Evolutionary conservation across 2,888 invertebrate species (phyloP).

Genomic region (Acanthosoma haemorrhoidale): DNA sequence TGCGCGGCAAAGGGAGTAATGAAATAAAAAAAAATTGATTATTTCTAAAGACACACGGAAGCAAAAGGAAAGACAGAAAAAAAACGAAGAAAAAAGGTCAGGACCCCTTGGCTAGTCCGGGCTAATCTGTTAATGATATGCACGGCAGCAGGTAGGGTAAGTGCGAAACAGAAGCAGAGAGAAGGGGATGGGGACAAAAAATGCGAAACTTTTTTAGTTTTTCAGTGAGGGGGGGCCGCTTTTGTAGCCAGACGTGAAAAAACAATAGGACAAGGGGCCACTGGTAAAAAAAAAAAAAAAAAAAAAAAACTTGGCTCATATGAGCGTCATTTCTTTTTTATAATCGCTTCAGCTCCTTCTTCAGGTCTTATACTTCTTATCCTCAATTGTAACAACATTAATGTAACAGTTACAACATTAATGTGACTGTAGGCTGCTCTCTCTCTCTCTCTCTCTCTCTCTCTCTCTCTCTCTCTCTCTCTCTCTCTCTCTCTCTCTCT

Average conservation of each 20-base stretch:
- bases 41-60: conserved; percentile 18
- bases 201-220: conserved; percentile 2
- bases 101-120: not conserved
- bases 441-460: too few relatives aligned
- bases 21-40: not conserved
- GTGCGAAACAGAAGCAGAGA: not conserved
- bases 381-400: too few relatives aligned
- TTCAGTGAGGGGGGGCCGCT: not conserved
- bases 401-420: too few relatives aligned
- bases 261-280: not conserved
- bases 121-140: conserved; percentile 22
- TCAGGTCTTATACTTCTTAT: too few relatives aligned
- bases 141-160: not conserved
- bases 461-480: too few relatives aligned
- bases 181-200: not conserved
- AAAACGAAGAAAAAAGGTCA: not conserved
- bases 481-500: too few relatives aligned
- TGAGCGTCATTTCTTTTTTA: not conserved
- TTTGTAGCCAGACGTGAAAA: conserved; percentile 4
- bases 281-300: not conserved
- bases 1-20: not conserved
- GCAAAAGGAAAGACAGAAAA: not conserved
- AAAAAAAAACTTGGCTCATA: conserved; percentile 20
- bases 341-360: too few relatives aligned
- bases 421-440: too few relatives aligned